Percentiles rank a stretch among this genome's conserved stretches.
These are phyloP conservation scores for Mystacornis crossleyi DNA, from an alignment of 2,113 vertebrate species.

Conservation along the genomic window DNA sequence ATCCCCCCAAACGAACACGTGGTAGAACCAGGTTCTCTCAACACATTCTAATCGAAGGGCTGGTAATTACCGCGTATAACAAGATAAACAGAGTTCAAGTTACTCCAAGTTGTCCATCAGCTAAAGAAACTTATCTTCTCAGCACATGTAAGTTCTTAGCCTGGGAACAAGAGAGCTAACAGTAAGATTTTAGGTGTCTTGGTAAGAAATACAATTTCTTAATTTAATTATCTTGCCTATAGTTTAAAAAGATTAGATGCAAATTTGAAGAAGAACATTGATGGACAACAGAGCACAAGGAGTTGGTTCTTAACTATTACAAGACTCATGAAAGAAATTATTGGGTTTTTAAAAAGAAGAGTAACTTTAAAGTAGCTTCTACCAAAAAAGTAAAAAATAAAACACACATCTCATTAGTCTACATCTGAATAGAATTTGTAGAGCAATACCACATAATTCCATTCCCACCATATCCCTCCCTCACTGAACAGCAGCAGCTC, in stretches of 20 bases:
- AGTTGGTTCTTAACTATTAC: not conserved
- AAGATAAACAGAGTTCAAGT: slow-evolving; percentile 32
- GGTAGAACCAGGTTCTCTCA: not conserved
- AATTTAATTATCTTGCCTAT: not conserved
- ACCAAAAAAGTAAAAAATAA: not conserved
- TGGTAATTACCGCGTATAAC: slow-evolving; percentile 19
- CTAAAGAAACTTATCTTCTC: slow-evolving; percentile 8
- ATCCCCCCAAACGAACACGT: not conserved
- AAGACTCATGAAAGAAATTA: not conserved
- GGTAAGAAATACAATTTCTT: not conserved
- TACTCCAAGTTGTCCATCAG: slow-evolving; percentile 14
- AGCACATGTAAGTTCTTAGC: not conserved
- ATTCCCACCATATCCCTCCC: not conserved
- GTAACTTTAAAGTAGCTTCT: not conserved
- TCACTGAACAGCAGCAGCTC: not conserved
- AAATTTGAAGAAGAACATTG: not conserved
- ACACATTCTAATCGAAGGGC: not conserved
- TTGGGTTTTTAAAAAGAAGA: not conserved
- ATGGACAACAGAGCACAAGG: not conserved
- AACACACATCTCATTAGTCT: not conserved
- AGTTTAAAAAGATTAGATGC: not conserved
- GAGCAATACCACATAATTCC: not conserved
- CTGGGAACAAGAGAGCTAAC: not conserved
- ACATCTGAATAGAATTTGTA: not conserved
- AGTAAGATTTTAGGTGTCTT: not conserved